These are phyloP conservation scores for Trilocha varians DNA, from an alignment of 2,888 invertebrate genomes.

Conservation along the genomic window DNA sequence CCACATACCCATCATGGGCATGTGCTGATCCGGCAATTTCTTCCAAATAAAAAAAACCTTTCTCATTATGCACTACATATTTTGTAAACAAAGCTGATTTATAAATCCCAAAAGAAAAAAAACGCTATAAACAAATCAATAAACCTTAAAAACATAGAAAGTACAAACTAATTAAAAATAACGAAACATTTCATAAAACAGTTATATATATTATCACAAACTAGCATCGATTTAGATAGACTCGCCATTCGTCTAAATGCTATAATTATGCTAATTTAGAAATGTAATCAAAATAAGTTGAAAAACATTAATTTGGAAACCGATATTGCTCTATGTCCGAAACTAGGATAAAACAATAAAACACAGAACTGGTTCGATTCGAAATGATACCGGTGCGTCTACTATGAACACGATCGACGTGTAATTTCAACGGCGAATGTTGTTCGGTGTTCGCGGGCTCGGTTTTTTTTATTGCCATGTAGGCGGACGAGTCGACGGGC, in stretches of 20 bases:
- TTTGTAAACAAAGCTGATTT: no score
- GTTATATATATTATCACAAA: not conserved
- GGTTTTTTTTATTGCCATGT: no score
- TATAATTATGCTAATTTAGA: slow-evolving; percentile 22
- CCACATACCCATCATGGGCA: no score
- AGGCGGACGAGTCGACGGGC: no score
- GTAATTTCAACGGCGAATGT: no score
- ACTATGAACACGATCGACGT: not conserved
- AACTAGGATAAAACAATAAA: slow-evolving; percentile 51
- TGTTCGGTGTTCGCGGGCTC: no score
- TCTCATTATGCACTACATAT: no score
- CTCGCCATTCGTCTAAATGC: slow-evolving; percentile 16
- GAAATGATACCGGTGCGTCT: not conserved
- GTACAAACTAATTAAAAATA: not conserved
- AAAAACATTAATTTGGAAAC: slow-evolving; percentile 29
- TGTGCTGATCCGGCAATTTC: no score
- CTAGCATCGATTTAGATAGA: slow-evolving; percentile 12
- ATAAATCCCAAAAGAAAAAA: not conserved
- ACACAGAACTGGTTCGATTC: slow-evolving; percentile 13
- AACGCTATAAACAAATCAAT: not conserved
- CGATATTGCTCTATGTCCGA: slow-evolving; percentile 31
- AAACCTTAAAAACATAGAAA: not conserved
- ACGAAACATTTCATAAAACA: not conserved
- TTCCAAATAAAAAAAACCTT: no score
- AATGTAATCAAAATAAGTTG: slow-evolving; percentile 25